Base-by-base conservation (phyloP, 2,888 invertebrate genomes). In the Trissolcus brochymenae region DNA sequence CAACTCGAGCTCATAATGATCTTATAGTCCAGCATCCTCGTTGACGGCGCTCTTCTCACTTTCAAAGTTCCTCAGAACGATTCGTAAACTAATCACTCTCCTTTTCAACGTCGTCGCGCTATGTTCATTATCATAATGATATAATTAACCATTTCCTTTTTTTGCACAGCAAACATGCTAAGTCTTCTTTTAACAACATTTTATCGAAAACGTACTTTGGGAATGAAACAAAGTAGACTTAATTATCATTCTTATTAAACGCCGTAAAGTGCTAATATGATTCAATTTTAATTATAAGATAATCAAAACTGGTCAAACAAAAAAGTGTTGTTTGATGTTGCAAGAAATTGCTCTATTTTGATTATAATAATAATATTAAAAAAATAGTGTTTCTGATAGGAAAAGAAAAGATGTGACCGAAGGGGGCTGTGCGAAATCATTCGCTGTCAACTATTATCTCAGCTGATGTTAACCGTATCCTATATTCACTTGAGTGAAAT, bases 1-100 rank as follows among this genome's bases (percentile, higher is more conserved):
- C 76, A 85, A 88, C 87, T 83, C 83, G 82, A 85, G 85, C 84
- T 86, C 87, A 87, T 87, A 87, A 88, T 89, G 88, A 88, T 89
- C 87, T 88, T 87, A 84, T 80, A 77, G 81, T 79, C 82, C 82
- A 81, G 82, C 83, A 81, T 82, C 81, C 79, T 83, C 84, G 84
- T 82, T 83, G 84, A 84, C 84, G 79, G 83, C 84, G 84, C 85
- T 85, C 85, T 85, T 85, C 86, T 86, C 87, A 85, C 86, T 87
- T 86, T 85, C 85, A 82, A 82, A 82, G 83, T 82, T 83, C 82
- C 83, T 81, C 81, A 83, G 84, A 82, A 84, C 81, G 82, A 81
- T 82, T 84, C 84, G 83, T 84, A 85, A 84, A 83, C 80, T 82
- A 81, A 81, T 73, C 68, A 68, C 66, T 76, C 68, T 79, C 76